These are phyloP conservation scores for Bambusicola thoracicus DNA, from an alignment of 2,113 vertebrate species.

Conservation along the genomic window DNA sequence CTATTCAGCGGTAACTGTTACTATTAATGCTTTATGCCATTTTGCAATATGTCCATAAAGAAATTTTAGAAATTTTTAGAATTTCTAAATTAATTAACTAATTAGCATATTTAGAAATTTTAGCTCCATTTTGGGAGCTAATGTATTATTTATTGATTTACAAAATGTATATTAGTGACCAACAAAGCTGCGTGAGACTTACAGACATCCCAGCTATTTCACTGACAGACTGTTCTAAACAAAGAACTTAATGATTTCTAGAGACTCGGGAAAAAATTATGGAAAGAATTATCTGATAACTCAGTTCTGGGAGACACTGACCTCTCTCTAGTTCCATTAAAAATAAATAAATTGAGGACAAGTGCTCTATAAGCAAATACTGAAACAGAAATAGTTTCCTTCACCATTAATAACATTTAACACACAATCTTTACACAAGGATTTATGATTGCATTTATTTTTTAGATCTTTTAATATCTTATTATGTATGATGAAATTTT, in stretches of 20 bases:
- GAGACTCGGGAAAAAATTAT: neutral
- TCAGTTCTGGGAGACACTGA: neutral
- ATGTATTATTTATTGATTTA: neutral
- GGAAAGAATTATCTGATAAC: neutral
- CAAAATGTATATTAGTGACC: neutral
- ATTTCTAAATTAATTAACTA: no score
- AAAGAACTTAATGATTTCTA: neutral
- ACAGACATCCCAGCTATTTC: neutral
- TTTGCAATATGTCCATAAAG: neutral
- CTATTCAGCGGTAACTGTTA: neutral
- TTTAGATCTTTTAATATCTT: neutral
- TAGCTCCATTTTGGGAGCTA: fast-evolving
- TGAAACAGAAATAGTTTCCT: neutral
- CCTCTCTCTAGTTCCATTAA: neutral
- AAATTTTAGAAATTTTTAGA: no score
- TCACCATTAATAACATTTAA: neutral
- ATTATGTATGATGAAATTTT: neutral
- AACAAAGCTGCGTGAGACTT: neutral
- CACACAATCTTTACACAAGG: no score
- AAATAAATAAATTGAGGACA: neutral
- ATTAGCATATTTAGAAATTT: no score
- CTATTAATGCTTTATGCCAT: neutral
- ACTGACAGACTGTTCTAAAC: neutral
- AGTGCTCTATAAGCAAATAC: neutral
- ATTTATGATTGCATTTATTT: no score